Percentiles rank a stretch among this genome's conserved stretches.
Conservation (phyloP, 2,113 vertebrate species). For the Pardalotus punctatus region DNA sequence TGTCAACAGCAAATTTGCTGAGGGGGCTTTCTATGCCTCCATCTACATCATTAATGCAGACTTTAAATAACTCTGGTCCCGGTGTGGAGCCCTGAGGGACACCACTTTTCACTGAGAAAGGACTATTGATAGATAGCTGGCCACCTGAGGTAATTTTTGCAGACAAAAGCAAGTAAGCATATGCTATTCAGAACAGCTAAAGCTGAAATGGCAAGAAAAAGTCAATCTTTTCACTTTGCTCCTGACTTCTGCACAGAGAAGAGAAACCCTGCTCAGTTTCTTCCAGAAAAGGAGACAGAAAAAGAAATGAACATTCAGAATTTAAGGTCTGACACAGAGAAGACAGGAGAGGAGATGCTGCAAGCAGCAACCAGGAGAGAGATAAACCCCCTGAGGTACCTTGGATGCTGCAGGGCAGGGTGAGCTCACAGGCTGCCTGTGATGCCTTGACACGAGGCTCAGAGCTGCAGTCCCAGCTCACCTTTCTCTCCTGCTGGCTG, state of each 20-base stretch:
- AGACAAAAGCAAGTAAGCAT: accelerated
- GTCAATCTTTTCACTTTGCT: not conserved
- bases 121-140: not conserved
- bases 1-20: not conserved
- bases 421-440: not conserved
- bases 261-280: not conserved
- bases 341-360: not conserved
- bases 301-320: not conserved
- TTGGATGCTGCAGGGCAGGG: not conserved
- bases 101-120: not conserved
- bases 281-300: not conserved
- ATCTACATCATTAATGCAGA: not conserved
- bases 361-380: not conserved
- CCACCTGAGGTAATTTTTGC: not conserved
- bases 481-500: not conserved
- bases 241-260: not conserved
- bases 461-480: not conserved
- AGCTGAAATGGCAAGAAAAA: not conserved
- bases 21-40: accelerated
- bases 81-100: not conserved
- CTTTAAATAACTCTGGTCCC: not conserved
- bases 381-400: not conserved
- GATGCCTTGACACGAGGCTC: not conserved
- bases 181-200: not conserved
- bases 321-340: not conserved